Evolutionary conservation across 1,140 invertebrate species (phyloP), one percentile per base, ranked within the genome.

Genomic region (Heliconius hewitsoni): DNA sequence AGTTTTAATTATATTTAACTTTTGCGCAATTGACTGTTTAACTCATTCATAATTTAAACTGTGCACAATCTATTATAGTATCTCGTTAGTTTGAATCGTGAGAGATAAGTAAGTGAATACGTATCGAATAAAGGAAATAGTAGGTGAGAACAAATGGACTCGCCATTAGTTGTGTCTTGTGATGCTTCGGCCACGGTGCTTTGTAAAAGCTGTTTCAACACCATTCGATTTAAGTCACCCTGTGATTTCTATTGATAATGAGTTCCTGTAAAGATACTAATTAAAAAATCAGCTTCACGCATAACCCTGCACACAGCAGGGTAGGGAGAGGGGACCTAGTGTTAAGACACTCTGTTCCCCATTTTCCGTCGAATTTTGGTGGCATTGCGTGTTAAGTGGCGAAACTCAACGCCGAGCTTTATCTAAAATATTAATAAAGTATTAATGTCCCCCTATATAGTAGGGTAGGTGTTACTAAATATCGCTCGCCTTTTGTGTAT

Each of bases 31-130:
- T 46, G 27, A 23, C 16, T 46, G 42, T n/a, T 77, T 27, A 71
- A 71, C 23, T 30, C 23, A 8, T 42, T 19, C 2, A 71, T 77
- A 37, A 52, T 55, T 37, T 18, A 52, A 71, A n/a, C n/a, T 39
- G 50, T 39, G 52, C 37, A 18, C 46, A 42, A 77, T 30, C 11
- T 70, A 72, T 77, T 72, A 72, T 71, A 37, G 13, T 46, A 77
- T 77, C 76, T 71, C 50, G 30, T 71, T 77, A 30, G 60, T 75
- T 66, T n/a, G 37, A 75, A 66, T 75, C 74, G 74, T 75, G 74
- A 75, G 52, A 75, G 74, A 66, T 75, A 66, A 55, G 55, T 66
- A 75, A 75, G n/a, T 34, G 46, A 60, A n/a, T 75, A 42, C 34
- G 27, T 27, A 19, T 46, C 30, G 8, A 75, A 30, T 75, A 66